Percentiles rank a stretch among this genome's conserved stretches.
These are phyloP conservation scores for Ceratosolen solmsi DNA, from an alignment of 1,140 invertebrate genomes.

Conservation along the genomic window DNA sequence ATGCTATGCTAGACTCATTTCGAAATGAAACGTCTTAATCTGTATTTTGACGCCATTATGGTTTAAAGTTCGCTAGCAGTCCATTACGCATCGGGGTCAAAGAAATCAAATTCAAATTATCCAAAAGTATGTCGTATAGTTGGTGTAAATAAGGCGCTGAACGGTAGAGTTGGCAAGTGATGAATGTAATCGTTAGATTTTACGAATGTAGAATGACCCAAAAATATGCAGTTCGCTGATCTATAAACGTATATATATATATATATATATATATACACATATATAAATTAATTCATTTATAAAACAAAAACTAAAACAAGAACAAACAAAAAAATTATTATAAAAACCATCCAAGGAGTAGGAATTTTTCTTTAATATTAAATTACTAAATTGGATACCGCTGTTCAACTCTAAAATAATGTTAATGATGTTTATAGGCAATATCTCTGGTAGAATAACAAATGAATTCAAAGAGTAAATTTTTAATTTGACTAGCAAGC, in stretches of 20 bases:
- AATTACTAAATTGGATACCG: too few relatives aligned
- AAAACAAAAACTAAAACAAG: too few relatives aligned
- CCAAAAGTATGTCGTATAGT: slow-evolving; percentile 32
- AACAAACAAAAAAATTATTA: too few relatives aligned
- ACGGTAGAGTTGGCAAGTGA: not conserved
- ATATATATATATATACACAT: too few relatives aligned
- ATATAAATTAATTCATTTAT: too few relatives aligned
- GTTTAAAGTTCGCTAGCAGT: slow-evolving; percentile 27
- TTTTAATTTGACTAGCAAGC: not conserved
- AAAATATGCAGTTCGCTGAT: slow-evolving; percentile 18
- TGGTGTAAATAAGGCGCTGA: not conserved
- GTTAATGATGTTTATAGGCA: too few relatives aligned
- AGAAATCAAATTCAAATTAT: slow-evolving; percentile 46
- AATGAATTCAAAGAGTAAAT: not conserved
- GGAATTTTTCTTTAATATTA: too few relatives aligned
- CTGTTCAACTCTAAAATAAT: too few relatives aligned
- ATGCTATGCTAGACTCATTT: not conserved
- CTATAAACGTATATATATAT: not conserved
- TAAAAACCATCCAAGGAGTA: too few relatives aligned
- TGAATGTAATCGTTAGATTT: slow-evolving; percentile 28
- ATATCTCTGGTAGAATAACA: too few relatives aligned
- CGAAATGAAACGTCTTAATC: not conserved
- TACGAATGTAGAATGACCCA: slow-evolving; percentile 25
- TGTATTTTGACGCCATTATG: slow-evolving; percentile 21
- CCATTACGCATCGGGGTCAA: slow-evolving; percentile 40